phyloP scores from a whole-genome alignment of 1,140 invertebrate species.

The Berghia stephanieae region DNA sequence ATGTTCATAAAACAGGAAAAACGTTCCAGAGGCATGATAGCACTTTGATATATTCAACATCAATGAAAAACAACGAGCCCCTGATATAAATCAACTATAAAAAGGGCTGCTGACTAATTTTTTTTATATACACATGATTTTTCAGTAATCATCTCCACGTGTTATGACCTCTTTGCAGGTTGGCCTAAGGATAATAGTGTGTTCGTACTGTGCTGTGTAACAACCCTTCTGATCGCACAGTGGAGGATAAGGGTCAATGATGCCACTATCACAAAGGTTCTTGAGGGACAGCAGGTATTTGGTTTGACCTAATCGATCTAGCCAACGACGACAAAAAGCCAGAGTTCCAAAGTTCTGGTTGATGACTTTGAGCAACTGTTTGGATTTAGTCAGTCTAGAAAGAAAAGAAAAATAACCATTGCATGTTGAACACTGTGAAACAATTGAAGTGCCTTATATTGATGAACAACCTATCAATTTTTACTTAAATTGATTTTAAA shows the following conservation, averaged over 20 bases:
- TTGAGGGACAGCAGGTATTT: slow-evolving; percentile 99
- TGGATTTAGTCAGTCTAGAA: slow-evolving; percentile 76
- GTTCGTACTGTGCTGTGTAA: slow-evolving; percentile 99
- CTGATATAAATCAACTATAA: too few relatives aligned
- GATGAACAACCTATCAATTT: too few relatives aligned
- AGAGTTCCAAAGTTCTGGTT: slow-evolving; percentile 98
- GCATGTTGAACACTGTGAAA: too few relatives aligned
- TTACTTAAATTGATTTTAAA: too few relatives aligned
- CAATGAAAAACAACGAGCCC: too few relatives aligned
- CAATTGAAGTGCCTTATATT: too few relatives aligned
- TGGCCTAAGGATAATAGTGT: slow-evolving; percentile 95
- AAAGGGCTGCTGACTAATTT: too few relatives aligned
- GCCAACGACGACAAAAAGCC: slow-evolving; percentile 98
- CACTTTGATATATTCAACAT: too few relatives aligned
- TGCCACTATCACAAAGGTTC: slow-evolving; percentile 88
- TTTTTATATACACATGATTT: too few relatives aligned
- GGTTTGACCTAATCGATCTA: slow-evolving; percentile 94
- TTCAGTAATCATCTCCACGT: slow-evolving; percentile 92
- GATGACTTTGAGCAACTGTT: slow-evolving; percentile 91
- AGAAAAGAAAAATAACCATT: slow-evolving; percentile 21
- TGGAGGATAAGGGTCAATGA: slow-evolving; percentile 97
- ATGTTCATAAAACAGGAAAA: too few relatives aligned
- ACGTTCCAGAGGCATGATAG: too few relatives aligned
- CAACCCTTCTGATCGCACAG: slow-evolving; percentile 97
- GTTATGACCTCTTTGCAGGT: slow-evolving; percentile 99